These are phyloP conservation scores for Xiphorhynchus erythropygius DNA, from an alignment of 2,797 vertebrate species.

Conservation along the genomic window DNA sequence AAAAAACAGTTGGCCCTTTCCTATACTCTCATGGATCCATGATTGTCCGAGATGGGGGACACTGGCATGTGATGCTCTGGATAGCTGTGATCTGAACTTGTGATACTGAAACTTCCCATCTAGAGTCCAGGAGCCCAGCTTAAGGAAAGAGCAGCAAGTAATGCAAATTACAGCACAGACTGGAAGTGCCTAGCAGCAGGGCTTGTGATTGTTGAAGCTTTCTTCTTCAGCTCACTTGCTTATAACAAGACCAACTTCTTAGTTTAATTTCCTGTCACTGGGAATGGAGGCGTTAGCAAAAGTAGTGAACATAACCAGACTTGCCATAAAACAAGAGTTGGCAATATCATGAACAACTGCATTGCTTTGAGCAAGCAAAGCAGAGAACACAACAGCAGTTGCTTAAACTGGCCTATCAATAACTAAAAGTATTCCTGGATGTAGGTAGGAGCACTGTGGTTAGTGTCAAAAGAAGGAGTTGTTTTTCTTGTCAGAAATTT, in stretches of 20 bases:
- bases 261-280: not conserved
- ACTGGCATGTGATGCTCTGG: not conserved
- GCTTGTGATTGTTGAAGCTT: not conserved
- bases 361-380: not conserved
- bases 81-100: not conserved
- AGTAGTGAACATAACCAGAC: not conserved
- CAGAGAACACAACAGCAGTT: slow-evolving; percentile 10
- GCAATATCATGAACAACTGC: not conserved
- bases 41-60: not conserved
- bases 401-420: slow-evolving; percentile 32
- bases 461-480: not conserved
- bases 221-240: not conserved
- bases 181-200: not conserved
- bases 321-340: not conserved
- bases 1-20: not conserved
- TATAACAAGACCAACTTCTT: not conserved
- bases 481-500: not conserved
- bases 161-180: not conserved
- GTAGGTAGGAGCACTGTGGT: not conserved
- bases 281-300: not conserved
- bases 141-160: not conserved
- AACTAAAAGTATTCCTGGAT: slow-evolving; percentile 1
- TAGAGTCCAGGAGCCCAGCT: not conserved
- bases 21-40: not conserved
- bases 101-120: not conserved